A percentile compares a stretch with the other conserved stretches of the same genome.
Evolutionary conservation across 2,797 vertebrate species (phyloP).

Genomic region (Scleropages formosus): DNA sequence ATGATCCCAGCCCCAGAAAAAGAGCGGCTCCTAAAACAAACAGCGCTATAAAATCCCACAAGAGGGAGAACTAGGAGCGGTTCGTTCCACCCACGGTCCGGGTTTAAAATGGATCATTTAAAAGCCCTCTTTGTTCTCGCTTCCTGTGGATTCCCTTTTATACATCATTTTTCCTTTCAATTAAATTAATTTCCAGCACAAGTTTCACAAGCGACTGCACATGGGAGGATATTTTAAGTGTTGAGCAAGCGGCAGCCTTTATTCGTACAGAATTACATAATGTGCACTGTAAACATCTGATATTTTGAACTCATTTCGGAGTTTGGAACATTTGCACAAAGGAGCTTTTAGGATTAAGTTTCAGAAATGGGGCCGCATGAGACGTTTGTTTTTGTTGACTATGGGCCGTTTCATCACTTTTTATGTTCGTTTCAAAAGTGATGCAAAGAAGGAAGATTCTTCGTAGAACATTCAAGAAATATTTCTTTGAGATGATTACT

Average conservation of each 20-base stretch:
- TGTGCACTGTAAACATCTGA: neutral
- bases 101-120: constrained; percentile 7
- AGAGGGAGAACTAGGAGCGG: neutral
- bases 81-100: neutral
- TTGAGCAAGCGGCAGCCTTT: neutral
- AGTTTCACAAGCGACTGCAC: neutral
- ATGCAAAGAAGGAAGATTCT: neutral
- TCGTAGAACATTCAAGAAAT: too few species aligned
- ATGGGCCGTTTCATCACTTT: neutral
- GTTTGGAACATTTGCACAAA: neutral
- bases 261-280: neutral
- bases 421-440: neutral
- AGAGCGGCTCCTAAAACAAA: neutral
- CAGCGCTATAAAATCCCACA: constrained; percentile 20
- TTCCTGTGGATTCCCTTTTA: neutral
- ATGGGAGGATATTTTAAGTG: neutral
- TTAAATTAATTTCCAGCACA: constrained; percentile 14
- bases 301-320: neutral
- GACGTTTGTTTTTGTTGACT: neutral
- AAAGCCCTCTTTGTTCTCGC: constrained; percentile 3
- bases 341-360: neutral
- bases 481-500: neutral
- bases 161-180: neutral
- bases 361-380: neutral
- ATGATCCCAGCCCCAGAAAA: neutral